Base-by-base conservation (phyloP, 1,140 invertebrate species). In the Lasioglossum baleicum region DNA sequence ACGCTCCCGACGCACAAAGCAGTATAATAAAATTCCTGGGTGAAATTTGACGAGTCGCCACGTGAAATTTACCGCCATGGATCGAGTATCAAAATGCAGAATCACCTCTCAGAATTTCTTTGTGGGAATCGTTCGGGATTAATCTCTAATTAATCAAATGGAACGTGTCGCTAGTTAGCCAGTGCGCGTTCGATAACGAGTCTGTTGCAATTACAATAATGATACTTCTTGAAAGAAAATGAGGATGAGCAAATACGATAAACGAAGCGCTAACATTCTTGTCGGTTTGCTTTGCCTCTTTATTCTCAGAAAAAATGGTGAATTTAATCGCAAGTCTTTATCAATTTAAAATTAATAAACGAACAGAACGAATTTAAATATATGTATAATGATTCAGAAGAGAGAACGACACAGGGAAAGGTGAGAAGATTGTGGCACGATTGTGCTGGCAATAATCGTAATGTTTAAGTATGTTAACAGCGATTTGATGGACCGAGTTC, bases 301-400 rank as follows among this genome's bases (percentile, higher is more conserved):
- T n/a, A 15, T 26, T 11, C n/a, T 10, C 1, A 11, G 22, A 31
- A 31, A 26, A 11, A 65, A 48, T 15, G 11, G 22, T 1, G 65
- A 48, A 40, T 67, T 31, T 20, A 10, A 40, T 67, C 64, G 51
- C 22, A 48, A 48, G n/a, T 75, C 42, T 76, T 65, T 60, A 53
- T 69, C 53, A 26, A 35, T 44, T 17, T 8, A 2, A 48, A 48
- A 10, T 11, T 11, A 48, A 48, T 26, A 26, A 26, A 26, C 13
- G 48, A 11, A 8, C 2, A 51, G 2, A 17, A 10, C 48, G 44
- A 22, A 35, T 44, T 3, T 10, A 15, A 48, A 56, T 22, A 11
- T n/a, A n/a, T n/a, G n/a, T n/a, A n/a, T 51, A 51, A n/a, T 20
- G 6, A 44, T 7, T 11, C 42, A 26, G 22, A 42, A 22, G 17